Conservation (phyloP, 2,888 invertebrate species). For the Agrochola macilenta region DNA sequence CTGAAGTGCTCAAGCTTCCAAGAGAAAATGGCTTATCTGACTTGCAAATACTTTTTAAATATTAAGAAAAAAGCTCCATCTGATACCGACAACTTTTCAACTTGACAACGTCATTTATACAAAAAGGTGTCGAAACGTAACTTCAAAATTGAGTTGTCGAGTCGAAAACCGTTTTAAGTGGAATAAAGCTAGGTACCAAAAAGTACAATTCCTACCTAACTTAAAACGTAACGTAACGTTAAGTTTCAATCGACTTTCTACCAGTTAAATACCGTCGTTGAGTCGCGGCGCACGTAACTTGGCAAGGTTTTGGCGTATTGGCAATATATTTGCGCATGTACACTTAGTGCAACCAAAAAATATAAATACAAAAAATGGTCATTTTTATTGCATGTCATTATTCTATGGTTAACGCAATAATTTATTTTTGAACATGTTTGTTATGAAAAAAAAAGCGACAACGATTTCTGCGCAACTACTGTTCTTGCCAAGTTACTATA, state of each 20-base stretch:
- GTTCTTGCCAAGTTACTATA: neutral
- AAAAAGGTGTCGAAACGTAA: slow-evolving; percentile 21
- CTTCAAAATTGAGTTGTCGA: slow-evolving; percentile 24
- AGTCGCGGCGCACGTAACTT: no score
- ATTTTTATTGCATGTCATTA: no score
- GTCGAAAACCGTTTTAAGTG: neutral
- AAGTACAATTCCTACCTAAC: neutral
- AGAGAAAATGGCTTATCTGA: slow-evolving; percentile 5
- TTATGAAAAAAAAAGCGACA: no score
- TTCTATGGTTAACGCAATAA: no score
- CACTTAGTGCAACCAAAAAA: no score
- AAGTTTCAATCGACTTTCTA: slow-evolving; percentile 19
- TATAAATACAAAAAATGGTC: no score
- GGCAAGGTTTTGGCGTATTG: no score
- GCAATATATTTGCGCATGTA: no score
- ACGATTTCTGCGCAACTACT: no score
- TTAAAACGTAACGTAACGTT: neutral
- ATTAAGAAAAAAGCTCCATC: slow-evolving; percentile 2
- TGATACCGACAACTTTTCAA: slow-evolving; percentile 20
- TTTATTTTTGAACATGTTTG: no score
- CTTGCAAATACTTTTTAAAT: slow-evolving; percentile 32
- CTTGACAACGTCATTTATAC: slow-evolving; percentile 27
- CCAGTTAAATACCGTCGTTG: neutral
- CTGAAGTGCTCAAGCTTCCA: neutral
- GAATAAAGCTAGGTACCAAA: slow-evolving; percentile 1